Base-by-base conservation (phyloP, 2,888 invertebrate species). In the Drosophila seclusa region DNA sequence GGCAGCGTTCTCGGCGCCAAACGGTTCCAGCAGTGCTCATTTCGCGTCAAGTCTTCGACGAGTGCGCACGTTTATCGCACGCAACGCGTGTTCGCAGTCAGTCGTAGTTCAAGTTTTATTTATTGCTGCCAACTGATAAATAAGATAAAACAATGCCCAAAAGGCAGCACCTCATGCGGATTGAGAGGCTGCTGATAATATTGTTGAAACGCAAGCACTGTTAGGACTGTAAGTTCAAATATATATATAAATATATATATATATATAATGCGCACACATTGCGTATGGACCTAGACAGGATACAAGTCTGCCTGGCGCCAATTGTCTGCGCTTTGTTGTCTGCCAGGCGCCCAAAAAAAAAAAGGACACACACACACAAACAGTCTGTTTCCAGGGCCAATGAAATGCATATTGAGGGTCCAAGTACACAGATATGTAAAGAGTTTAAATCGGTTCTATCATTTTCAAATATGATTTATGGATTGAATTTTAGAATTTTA, bases 301-400 rank as follows among this genome's bases (percentile, higher is more conserved):
- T 53, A 45, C 29, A 80, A 80, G 89, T 73, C 84, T 76, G 81
- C 71, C 78, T 87, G 84, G 89, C 84, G 89, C 89, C 84, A 89
- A 64, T 29, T 66, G 65, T 78, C 73, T 71, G 70, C 63, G 73
- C 70, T 74, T 73, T 73, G 59, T 70, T 78, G 78, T 78, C 76
- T 66, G 69, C 64, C 68, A 59, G 78, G 40, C 73, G 63, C 61
- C 68, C 29, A 49, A 55, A 36, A 58, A 61, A 38, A 45, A 48
- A 21, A 27, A 32, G 48, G 49, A 40, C 27, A 40, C 40, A 55
- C 31, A 49, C 48, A 62, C 42, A 45, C 11, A 34, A 18, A 57
- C 24, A 24, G 36, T 31, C 40, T 38, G 32, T 31, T 13, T 7
- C 29, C 61, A 52, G 45, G 67, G 68, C 38, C 55, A 65, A 68